Base-by-base conservation (phyloP, 1,140 invertebrate species). In the Drosophila carrolli region DNA sequence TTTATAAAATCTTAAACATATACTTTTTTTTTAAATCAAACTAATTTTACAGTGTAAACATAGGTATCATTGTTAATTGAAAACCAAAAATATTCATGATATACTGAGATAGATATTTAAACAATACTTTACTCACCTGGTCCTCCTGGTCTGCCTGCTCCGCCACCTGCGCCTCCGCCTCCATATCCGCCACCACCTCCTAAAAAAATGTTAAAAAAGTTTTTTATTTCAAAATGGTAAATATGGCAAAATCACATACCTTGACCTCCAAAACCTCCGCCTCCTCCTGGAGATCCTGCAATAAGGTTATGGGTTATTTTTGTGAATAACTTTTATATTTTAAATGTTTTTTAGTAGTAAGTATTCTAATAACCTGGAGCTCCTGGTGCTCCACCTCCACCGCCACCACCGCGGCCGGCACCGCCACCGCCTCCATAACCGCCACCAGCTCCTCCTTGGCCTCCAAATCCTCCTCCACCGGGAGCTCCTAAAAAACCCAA, bases 221-320 rank as follows among this genome's bases (percentile, higher is more conserved):
- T 4, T 9, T 9, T 29, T 29, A 13, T 9, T n/a, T 5, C 16
- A n/a, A 29, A 5, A 0, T 29, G 7, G 7, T 29, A 29, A 29
- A 29, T 29, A 29, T 29, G 29, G 29, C 5, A 29, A 29, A 1
- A n/a, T 3, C 1, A 88, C 1, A 93, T 88, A 79, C 35, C 93
- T 89, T 35, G 41, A 10, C 29, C 53, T 23, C 38, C 38, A 40
- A 40, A 40, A 5, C 38, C 38, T n/a, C 29, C 29, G 5, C 29
- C 29, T 5, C 29, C 29, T 29, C 46, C 44, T 16, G 41, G 41
- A 0, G 41, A 10, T 44, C 41, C 41, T 29, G 29, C 29, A 29
- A 29, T 29, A 6, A 6, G 29, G 2, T 8, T 8, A 32, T 32
- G 1, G 1, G 6, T 32, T 32, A 8, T 7, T 32, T 32, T 32